phyloP scores from a whole-genome alignment of 2,113 vertebrate species.

The Eupsittula cactorum region DNA sequence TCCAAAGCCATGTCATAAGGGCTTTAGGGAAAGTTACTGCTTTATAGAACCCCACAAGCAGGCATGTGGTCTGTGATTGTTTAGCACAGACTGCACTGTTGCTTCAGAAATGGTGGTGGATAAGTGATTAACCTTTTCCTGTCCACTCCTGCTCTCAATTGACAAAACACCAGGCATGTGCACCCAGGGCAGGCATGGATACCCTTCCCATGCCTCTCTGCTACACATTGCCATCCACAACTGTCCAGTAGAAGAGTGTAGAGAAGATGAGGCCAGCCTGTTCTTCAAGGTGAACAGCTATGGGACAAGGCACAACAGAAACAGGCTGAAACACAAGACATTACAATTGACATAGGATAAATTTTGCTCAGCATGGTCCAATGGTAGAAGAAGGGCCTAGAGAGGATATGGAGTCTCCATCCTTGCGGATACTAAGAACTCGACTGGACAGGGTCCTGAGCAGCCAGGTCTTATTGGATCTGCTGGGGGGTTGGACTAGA shows the following conservation, averaged over 20 bases:
- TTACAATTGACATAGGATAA: too few relatives aligned
- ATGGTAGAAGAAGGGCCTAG: neutral
- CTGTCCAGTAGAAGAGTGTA: neutral
- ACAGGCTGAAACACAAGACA: neutral
- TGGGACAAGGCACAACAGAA: neutral
- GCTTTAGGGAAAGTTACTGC: neutral
- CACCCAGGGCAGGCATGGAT: neutral
- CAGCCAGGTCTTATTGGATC: neutral
- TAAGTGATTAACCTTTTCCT: neutral
- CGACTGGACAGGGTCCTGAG: neutral
- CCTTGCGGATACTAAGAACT: neutral
- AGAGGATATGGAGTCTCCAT: neutral
- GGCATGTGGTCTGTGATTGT: fast-evolving
- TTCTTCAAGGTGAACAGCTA: neutral
- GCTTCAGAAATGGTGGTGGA: neutral
- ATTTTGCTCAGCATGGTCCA: neutral
- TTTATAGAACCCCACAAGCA: neutral
- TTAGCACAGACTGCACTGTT: fast-evolving
- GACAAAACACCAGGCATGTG: neutral
- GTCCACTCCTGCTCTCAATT: neutral
- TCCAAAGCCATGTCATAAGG: neutral
- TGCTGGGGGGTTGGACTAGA: neutral
- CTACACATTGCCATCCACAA: neutral
- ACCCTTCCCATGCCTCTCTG: neutral
- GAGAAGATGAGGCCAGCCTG: neutral